Evolutionary conservation across 2,113 vertebrate species (phyloP).

Genomic region (Dendropsophus ebraccatus): DNA sequence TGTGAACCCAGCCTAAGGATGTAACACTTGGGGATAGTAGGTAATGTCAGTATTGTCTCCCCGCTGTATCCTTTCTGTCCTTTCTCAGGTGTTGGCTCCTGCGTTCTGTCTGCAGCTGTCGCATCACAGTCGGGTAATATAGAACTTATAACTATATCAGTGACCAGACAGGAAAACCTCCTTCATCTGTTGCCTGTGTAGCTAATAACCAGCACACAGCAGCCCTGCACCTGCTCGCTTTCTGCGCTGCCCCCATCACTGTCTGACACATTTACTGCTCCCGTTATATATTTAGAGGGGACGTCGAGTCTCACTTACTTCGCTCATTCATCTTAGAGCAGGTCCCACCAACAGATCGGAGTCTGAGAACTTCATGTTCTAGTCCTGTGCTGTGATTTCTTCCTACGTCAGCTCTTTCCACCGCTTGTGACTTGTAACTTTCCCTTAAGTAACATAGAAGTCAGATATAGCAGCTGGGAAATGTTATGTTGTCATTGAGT

Average conservation of each 20-base stretch:
- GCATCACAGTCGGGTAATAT: no score
- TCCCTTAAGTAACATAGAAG: background rate
- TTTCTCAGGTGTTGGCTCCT: background rate
- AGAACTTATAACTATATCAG: background rate
- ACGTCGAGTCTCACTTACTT: background rate
- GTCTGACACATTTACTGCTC: slow-evolving; percentile 34
- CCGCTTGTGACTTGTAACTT: background rate
- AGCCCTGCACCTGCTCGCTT: slow-evolving; percentile 31
- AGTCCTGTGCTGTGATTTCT: background rate
- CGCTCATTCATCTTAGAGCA: background rate
- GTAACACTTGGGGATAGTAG: no score
- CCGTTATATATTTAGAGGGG: slow-evolving; percentile 21
- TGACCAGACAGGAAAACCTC: background rate
- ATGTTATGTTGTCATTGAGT: no score
- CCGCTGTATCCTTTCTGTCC: background rate
- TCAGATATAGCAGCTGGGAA: background rate
- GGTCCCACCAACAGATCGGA: background rate
- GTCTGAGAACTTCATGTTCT: background rate
- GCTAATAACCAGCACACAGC: background rate
- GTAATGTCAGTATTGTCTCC: no score
- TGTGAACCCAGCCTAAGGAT: no score
- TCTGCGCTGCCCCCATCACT: background rate
- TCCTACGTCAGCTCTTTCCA: background rate
- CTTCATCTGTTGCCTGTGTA: background rate
- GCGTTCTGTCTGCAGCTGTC: background rate